Evolutionary conservation across 1,140 invertebrate genomes (phyloP).

Genomic region (Drosophila fuyamai): DNA sequence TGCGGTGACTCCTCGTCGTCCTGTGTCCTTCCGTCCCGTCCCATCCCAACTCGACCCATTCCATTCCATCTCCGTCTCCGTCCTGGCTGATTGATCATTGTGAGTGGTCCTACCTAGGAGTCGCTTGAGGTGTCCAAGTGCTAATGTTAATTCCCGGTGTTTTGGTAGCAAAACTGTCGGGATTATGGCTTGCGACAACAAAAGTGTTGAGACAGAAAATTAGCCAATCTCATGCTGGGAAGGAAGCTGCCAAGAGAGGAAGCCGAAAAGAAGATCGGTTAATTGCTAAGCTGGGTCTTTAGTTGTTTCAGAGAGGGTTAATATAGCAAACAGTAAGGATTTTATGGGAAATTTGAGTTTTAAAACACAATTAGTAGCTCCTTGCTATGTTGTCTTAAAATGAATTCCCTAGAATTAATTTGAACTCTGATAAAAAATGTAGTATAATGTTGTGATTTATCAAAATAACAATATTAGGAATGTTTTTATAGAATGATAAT

Average conservation of each 20-base stretch:
- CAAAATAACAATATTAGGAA: too few species aligned
- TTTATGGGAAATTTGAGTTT: conserved; percentile 3
- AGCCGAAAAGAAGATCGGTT: conserved; percentile 42
- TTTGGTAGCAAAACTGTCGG: conserved; percentile 74
- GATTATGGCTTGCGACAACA: conserved; percentile 55
- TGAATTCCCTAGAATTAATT: too few species aligned
- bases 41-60: background rate
- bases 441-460: too few species aligned
- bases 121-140: conserved; percentile 23
- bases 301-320: conserved; percentile 10
- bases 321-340: too few species aligned
- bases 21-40: conserved; percentile 22
- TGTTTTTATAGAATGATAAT: too few species aligned
- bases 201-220: conserved; percentile 63
- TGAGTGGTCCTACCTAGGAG: conserved; percentile 38
- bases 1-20: conserved; percentile 45
- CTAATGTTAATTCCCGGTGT: conserved; percentile 52
- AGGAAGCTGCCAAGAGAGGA: conserved; percentile 11
- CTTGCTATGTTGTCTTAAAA: background rate
- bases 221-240: conserved; percentile 64
- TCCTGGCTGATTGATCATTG: conserved; percentile 77
- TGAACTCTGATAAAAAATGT: too few species aligned
- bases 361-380: background rate
- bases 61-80: conserved; percentile 3
- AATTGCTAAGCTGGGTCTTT: conserved; percentile 50